Conservation (phyloP, 2,797 vertebrate species). For the Fratercula arctica region DNA sequence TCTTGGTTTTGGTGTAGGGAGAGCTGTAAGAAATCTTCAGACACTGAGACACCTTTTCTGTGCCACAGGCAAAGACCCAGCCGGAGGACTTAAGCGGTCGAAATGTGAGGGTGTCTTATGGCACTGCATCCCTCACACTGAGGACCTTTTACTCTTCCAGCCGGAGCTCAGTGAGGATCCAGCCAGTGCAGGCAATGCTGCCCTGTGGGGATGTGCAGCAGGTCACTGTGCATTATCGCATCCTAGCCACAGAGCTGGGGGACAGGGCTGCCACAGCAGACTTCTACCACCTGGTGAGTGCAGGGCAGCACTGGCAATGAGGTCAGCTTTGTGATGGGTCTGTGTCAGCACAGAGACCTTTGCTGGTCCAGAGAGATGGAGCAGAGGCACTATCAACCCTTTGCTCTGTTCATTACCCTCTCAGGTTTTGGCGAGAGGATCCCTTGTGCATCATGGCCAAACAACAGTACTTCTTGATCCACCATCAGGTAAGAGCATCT, state of each 20-base stretch:
- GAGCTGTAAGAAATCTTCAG: background rate
- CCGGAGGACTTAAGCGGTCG: accelerated
- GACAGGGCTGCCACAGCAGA: background rate
- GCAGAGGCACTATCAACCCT: background rate
- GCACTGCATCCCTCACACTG: background rate
- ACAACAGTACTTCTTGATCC: slow-evolving; percentile 17
- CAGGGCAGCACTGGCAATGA: accelerated
- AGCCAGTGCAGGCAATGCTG: background rate
- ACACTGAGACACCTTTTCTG: background rate
- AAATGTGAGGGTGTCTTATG: background rate
- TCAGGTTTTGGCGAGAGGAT: slow-evolving; percentile 62
- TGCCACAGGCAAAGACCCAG: slow-evolving; percentile 18
- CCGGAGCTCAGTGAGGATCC: slow-evolving; percentile 28
- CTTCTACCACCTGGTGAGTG: slow-evolving; percentile 60
- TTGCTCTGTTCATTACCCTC: background rate
- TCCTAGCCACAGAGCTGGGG: background rate
- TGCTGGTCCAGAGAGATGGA: background rate
- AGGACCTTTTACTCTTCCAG: slow-evolving; percentile 60
- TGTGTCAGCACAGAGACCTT: background rate
- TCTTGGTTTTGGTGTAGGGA: background rate
- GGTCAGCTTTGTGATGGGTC: accelerated
- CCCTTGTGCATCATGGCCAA: slow-evolving; percentile 32
- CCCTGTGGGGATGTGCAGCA: background rate
- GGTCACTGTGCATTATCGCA: background rate
- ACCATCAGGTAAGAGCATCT: background rate